Conservation (phyloP, 2,113 vertebrate genomes). For the Martes martes region DNA sequence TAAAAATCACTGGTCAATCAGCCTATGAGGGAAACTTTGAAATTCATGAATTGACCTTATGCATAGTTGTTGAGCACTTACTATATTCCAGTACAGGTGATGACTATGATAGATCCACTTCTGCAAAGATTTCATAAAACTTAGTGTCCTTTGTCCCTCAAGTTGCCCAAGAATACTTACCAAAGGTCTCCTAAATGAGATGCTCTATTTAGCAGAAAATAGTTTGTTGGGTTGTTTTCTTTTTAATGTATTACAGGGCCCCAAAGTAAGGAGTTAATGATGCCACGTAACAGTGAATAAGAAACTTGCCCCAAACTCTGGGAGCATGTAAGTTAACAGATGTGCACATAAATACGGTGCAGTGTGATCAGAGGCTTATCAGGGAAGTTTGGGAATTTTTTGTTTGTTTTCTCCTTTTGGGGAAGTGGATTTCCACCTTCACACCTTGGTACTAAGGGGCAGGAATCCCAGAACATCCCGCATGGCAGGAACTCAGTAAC, state of each 20-base stretch:
- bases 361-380: not conserved
- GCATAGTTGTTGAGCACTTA: not conserved
- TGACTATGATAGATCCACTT: not conserved
- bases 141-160: not conserved
- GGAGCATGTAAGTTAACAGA: not conserved
- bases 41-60: not conserved
- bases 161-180: not conserved
- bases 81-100: not conserved
- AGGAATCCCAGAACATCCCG: not conserved
- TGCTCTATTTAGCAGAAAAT: not conserved
- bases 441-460: not conserved
- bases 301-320: not conserved
- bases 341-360: accelerated
- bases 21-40: not conserved
- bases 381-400: not conserved
- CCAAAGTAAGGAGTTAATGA: not conserved
- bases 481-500: too few relatives aligned
- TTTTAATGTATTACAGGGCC: not conserved
- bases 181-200: not conserved
- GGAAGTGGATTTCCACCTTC: not conserved
- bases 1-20: not conserved
- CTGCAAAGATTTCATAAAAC: not conserved
- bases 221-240: not conserved
- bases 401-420: not conserved
- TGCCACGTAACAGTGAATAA: not conserved